Conservation (phyloP, 2,797 vertebrate species). For the Tinamus major region DNA sequence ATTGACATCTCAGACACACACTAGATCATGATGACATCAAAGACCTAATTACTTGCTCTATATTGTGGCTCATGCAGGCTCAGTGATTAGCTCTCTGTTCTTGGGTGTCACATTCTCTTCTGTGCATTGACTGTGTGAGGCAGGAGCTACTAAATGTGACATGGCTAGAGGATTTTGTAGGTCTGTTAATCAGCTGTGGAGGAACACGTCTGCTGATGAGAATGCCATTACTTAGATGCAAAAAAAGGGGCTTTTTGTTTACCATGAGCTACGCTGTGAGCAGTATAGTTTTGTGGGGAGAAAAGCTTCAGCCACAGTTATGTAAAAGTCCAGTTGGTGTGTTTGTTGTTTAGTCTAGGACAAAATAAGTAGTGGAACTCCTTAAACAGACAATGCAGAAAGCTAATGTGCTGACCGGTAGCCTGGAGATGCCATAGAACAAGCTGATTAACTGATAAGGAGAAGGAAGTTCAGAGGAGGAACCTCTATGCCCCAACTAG, state of each 20-base stretch:
- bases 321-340: not conserved
- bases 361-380: not conserved
- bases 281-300: not conserved
- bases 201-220: not conserved
- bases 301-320: not conserved
- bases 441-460: not conserved
- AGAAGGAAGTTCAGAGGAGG: not conserved
- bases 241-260: too few relatives aligned
- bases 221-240: not conserved
- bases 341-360: not conserved
- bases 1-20: not conserved
- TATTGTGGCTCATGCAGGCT: not conserved
- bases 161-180: not conserved
- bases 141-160: not conserved
- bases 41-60: not conserved
- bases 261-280: not conserved
- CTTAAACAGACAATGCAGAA: not conserved
- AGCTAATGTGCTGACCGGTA: too few relatives aligned
- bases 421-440: not conserved
- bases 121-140: not conserved
- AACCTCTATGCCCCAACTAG: not conserved
- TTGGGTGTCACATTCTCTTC: not conserved
- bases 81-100: not conserved
- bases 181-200: not conserved
- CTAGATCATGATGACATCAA: not conserved